phyloP scores from a whole-genome alignment of 2,113 vertebrate species.

The Hyperopisus bebe region DNA sequence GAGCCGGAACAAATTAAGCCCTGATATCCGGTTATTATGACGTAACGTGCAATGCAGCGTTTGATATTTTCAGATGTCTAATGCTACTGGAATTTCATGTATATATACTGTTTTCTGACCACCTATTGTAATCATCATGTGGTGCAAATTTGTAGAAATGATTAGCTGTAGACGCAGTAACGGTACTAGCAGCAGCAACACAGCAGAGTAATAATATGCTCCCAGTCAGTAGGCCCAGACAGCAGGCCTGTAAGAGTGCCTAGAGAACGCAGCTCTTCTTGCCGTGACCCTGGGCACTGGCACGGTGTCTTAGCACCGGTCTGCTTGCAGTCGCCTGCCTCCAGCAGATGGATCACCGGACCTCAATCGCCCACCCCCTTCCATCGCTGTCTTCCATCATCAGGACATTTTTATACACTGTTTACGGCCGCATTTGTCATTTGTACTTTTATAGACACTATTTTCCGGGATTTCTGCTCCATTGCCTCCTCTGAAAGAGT shows the following conservation, averaged over 20 bases:
- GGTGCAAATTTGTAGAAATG: neutral
- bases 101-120: neutral
- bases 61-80: neutral
- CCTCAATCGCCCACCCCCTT: neutral
- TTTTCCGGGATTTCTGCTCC: conserved; percentile 6
- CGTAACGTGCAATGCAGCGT: neutral
- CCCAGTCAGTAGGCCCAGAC: neutral
- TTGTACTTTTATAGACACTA: conserved; percentile 6
- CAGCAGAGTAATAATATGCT: neutral
- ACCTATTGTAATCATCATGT: neutral
- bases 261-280: neutral
- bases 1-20: neutral
- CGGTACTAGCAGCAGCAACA: neutral
- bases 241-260: neutral
- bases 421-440: conserved; percentile 1
- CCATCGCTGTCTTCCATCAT: conserved; percentile 4
- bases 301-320: neutral
- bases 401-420: conserved; percentile 5
- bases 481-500: neutral
- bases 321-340: neutral
- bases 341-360: neutral
- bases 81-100: neutral
- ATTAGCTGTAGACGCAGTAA: neutral
- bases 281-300: neutral
- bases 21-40: neutral